A percentile compares a stretch with the other conserved stretches of the same genome.
These are phyloP conservation scores for Apantesis nais DNA, from an alignment of 2,888 invertebrate genomes.

Conservation along the genomic window DNA sequence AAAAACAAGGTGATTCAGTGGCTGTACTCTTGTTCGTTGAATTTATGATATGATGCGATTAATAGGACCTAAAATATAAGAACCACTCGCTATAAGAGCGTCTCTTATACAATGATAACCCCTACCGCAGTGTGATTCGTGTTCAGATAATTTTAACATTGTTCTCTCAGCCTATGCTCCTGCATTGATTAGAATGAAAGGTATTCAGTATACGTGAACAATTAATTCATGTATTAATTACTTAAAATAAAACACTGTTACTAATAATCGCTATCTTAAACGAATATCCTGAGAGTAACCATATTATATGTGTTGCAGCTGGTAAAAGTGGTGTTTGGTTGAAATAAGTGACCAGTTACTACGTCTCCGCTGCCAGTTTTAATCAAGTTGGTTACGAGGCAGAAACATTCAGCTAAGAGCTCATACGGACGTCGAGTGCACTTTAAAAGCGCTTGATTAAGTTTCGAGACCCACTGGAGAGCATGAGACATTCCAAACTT, in stretches of 20 bases:
- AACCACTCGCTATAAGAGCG: too few relatives aligned
- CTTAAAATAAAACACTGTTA: too few relatives aligned
- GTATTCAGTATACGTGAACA: too few relatives aligned
- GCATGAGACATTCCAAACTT: slow-evolving; percentile 33
- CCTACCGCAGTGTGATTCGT: too few relatives aligned
- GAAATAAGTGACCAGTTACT: slow-evolving; percentile 66
- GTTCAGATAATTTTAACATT: too few relatives aligned
- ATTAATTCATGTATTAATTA: too few relatives aligned
- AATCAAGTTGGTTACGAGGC: slow-evolving; percentile 68
- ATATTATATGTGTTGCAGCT: slow-evolving; percentile 57
- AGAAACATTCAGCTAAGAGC: slow-evolving; percentile 56
- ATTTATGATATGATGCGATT: too few relatives aligned
- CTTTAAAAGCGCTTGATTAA: slow-evolving; percentile 69
- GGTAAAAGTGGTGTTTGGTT: slow-evolving; percentile 63
- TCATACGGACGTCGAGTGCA: slow-evolving; percentile 63
- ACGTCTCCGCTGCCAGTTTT: slow-evolving; percentile 64
- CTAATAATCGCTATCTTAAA: not conserved
- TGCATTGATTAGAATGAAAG: too few relatives aligned
- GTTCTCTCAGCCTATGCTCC: too few relatives aligned
- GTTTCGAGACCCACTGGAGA: slow-evolving; percentile 49
- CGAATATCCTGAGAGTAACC: slow-evolving; percentile 41
- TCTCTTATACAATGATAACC: too few relatives aligned
- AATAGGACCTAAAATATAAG: too few relatives aligned
- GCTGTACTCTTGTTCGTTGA: not conserved
- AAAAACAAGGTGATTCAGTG: too few relatives aligned